Evolutionary conservation across 2,113 vertebrate species (phyloP), one percentile per base, ranked within the genome.

Genomic region (Rafetus swinhoei): DNA sequence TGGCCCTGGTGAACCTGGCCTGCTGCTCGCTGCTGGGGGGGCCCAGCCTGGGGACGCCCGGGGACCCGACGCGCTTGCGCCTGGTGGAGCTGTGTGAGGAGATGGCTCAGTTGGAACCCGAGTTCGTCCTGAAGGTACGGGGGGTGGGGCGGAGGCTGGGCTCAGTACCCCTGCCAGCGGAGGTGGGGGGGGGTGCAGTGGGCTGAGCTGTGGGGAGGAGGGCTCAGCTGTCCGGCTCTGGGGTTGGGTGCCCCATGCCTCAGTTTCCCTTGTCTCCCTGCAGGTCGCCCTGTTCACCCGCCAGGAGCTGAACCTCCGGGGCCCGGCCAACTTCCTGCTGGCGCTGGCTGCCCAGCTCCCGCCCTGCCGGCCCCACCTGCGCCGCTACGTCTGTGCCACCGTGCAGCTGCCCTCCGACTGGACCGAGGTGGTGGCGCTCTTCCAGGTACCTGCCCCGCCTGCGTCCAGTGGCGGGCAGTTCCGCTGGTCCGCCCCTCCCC

Each of bases 341-440:
- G 98, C 98, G 2, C 89, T 99, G 50, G 98, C 99, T 12, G 98
- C 99, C 85, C 96, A 93, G 85, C 96, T 98, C 55, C 97, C 97
- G 0, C 29, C 94, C 69, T 98, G 98, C 74, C 99, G 98, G 87
- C 95, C 97, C 1, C 97, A 99, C 45, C 80, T 99, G 69, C 98
- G 98, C 86, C 97, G 99, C 35, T 99, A 99, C 95, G 98, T 98
- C 96, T 98, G 98, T 59, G 95, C 98, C 5, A 96, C 98, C 0
- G 97, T 99, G 4, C 98, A 98, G 95, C 97, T 99, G 72, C 99
- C 99, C 7, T 99, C 99, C 1, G 99, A 99, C 59, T 99, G 99
- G 99, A 98, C 99, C 95, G 98, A 99, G 56, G 98, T 99, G 7
- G 98, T 98, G 14, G 88, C 97, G 69, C 94, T 99, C 82, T 99